Evolutionary conservation across 2,797 vertebrate species (phyloP).

Genomic region (Antennarius maculatus): DNA sequence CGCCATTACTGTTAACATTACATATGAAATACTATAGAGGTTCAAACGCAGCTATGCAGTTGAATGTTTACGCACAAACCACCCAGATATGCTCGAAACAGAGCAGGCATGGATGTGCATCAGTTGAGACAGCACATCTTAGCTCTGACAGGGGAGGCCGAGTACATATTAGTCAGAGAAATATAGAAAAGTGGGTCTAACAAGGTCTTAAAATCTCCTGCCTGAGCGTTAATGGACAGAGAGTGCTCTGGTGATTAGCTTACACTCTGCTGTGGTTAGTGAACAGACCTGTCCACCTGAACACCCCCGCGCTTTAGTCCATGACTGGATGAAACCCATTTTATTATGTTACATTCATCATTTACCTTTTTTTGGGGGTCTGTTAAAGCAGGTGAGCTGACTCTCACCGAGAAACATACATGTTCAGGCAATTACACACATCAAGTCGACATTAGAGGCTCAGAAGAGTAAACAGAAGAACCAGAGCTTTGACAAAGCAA

Average conservation of each 20-base stretch:
- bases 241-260: slow-evolving; percentile 68
- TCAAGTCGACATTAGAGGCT: slow-evolving; percentile 4
- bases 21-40: slow-evolving; percentile 43
- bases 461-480: slow-evolving; percentile 49
- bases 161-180: slow-evolving; percentile 49
- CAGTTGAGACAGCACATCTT: slow-evolving; percentile 25
- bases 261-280: slow-evolving; percentile 43
- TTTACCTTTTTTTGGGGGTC: slow-evolving; percentile 44
- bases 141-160: slow-evolving; percentile 23
- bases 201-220: slow-evolving; percentile 54
- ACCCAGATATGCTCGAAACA: not conserved
- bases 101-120: slow-evolving; percentile 5
- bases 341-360: slow-evolving; percentile 27
- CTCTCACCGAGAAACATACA: slow-evolving; percentile 15
- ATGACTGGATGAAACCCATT: slow-evolving; percentile 44
- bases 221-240: slow-evolving; percentile 66
- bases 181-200: slow-evolving; percentile 53
- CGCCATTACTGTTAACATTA: slow-evolving; percentile 43
- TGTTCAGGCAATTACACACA: slow-evolving; percentile 12
- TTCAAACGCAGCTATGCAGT: slow-evolving; percentile 11
- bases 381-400: slow-evolving; percentile 34
- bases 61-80: not conserved
- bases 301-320: slow-evolving; percentile 42
- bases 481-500: slow-evolving; percentile 40
- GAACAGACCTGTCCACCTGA: slow-evolving; percentile 34